These are phyloP conservation scores for Helostoma temminkii DNA, from an alignment of 2,797 vertebrate genomes.

Conservation along the genomic window DNA sequence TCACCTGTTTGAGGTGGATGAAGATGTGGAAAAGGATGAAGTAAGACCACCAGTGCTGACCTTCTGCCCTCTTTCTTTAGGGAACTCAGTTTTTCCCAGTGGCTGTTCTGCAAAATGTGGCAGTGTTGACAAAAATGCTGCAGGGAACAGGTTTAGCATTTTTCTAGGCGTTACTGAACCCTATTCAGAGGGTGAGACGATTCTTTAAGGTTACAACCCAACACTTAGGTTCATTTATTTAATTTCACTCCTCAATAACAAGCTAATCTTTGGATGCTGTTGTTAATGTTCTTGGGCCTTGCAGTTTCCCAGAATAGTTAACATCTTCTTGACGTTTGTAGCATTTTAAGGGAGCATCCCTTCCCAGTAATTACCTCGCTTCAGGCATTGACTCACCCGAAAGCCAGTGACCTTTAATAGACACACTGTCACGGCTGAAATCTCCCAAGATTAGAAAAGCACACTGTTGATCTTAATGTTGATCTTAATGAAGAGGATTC, in stretches of 20 bases:
- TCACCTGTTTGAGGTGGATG: slow-evolving; percentile 97
- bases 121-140: neutral
- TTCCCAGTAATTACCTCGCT: slow-evolving; percentile 36
- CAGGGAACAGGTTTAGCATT: neutral
- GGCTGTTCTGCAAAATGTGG: neutral
- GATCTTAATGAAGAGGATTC: slow-evolving; percentile 45
- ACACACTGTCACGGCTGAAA: slow-evolving; percentile 21
- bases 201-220: slow-evolving; percentile 3
- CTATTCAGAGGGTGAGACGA: neutral
- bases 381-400: slow-evolving; percentile 41
- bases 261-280: slow-evolving; percentile 6
- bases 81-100: neutral
- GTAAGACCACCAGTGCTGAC: slow-evolving; percentile 69
- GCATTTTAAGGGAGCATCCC: slow-evolving; percentile 35
- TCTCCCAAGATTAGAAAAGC: slow-evolving; percentile 37
- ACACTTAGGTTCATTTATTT: slow-evolving; percentile 7
- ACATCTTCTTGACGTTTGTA: slow-evolving; percentile 31
- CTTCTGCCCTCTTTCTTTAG: neutral
- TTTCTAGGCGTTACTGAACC: neutral
- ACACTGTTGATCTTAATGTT: slow-evolving; percentile 31
- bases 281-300: neutral
- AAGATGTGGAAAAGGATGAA: slow-evolving; percentile 98
- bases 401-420: slow-evolving; percentile 55
- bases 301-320: slow-evolving; percentile 9
- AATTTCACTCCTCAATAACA: neutral